phyloP scores from a whole-genome alignment of 2,888 invertebrate genomes.

The Lagria hirta region DNA sequence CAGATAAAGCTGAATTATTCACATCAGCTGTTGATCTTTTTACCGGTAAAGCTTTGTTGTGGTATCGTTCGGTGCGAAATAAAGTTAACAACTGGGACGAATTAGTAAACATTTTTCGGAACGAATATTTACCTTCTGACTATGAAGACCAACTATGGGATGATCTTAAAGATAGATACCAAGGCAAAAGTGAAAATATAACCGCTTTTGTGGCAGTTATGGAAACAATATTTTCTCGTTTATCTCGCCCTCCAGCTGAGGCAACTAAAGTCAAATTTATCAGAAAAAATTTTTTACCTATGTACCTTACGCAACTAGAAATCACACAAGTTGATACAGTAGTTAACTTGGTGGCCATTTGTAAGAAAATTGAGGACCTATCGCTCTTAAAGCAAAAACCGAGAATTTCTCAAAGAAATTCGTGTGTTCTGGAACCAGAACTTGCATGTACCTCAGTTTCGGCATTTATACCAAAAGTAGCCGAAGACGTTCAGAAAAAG shows the following conservation, averaged over 20 bases:
- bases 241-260: constrained; percentile 1
- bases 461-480: too few species aligned
- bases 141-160: constrained; percentile 34
- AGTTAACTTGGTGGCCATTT: too few species aligned
- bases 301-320: too few species aligned
- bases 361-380: too few species aligned
- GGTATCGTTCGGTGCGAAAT: constrained; percentile 19
- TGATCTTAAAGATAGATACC: constrained; percentile 32
- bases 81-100: constrained; percentile 18
- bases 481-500: too few species aligned
- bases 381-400: too few species aligned
- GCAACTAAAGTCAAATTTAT: constrained; percentile 1
- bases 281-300: too few species aligned
- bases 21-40: constrained; percentile 31
- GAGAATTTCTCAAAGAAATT: too few species aligned
- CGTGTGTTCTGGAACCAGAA: too few species aligned
- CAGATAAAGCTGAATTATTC: constrained; percentile 22
- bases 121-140: constrained; percentile 28
- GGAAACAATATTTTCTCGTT: constrained; percentile 17
- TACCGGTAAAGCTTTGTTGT: constrained; percentile 24
- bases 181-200: constrained; percentile 34
- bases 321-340: too few species aligned
- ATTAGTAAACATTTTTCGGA: constrained; percentile 15
- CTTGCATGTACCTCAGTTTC: too few species aligned
- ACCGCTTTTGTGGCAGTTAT: constrained; percentile 27